Conservation (phyloP, 2,113 vertebrate species). For the Cyprichromis sp. region DNA sequence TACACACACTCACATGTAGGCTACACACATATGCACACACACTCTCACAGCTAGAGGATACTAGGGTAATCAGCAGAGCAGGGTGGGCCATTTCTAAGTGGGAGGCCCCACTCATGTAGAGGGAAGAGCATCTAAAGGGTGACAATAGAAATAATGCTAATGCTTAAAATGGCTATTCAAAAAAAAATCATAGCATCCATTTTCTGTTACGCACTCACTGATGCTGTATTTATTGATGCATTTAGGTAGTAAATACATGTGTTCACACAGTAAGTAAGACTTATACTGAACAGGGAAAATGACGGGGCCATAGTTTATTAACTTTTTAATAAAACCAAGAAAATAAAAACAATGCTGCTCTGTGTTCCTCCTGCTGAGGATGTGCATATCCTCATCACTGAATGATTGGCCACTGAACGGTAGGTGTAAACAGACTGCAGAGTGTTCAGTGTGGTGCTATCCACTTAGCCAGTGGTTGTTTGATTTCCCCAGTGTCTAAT, state of each 20-base stretch:
- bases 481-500: background rate
- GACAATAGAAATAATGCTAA: background rate
- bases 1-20: background rate
- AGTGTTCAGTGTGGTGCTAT: background rate
- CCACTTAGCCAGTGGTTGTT: background rate
- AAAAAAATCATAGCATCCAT: background rate
- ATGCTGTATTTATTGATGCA: background rate
- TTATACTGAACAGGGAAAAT: background rate
- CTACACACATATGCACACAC: background rate
- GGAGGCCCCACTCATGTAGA: background rate
- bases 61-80: slow-evolving; percentile 31
- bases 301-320: background rate
- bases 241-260: background rate
- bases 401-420: background rate
- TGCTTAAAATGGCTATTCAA: background rate
- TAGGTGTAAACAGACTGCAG: background rate
- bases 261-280: background rate
- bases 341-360: background rate
- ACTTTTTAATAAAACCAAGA: background rate
- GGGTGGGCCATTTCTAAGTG: slow-evolving; percentile 6
- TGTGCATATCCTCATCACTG: background rate
- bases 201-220: background rate
- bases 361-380: background rate
- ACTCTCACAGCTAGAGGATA: slow-evolving; percentile 3
- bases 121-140: background rate